Evolutionary conservation across 2,888 invertebrate genomes (phyloP), one percentile per base, ranked within the genome.

Genomic region (Orthosia cruda): DNA sequence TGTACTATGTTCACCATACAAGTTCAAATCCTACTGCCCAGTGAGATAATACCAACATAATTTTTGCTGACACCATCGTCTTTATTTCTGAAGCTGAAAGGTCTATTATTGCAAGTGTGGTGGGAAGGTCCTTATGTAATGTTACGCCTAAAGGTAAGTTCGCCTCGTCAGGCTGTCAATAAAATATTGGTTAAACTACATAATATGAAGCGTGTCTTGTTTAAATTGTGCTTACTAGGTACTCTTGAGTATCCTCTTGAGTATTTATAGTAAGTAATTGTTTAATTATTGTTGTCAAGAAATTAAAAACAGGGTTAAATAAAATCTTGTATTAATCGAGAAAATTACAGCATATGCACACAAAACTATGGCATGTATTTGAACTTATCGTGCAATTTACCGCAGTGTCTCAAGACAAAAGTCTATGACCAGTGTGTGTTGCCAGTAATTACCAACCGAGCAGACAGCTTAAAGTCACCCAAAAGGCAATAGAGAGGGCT

Each of bases 11-110:
- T 81, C 74, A 71, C 76, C 65, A 74, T 77, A 73, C 70, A 71
- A 85, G 79, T 74, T 62, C 32, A 88, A 83, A 84, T 89, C 83
- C 86, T 84, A 64, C 87, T 85, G 84, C 89, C 86, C 86, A 88
- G 82, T 80, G 49, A 62, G 50, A 71, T 59, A 55, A 65, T 67
- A 76, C 81, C 63, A 71, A 69, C 45, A 58, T 61, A 52, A 70
- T 15, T 58, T 61, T 65, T 75, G 75, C 77, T 16, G 49, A 40
- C 49, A 50, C 20, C 32, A 15, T 49, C n/a, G 18, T 40, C 58
- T 66, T 75, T 85, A 72, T 71, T 13, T 1, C 20, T 3, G 26
- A 20, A 3, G 0, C 3, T 13, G 66, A 79, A 72, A 50, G 58
- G n/a, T 57, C 23, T n/a, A 77, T 54, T 66, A 45, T 78, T 55